A percentile compares a stretch with the other conserved stretches of the same genome.
These are phyloP conservation scores for Tridacna crocea DNA, from an alignment of 2,888 invertebrate species.

Conservation along the genomic window DNA sequence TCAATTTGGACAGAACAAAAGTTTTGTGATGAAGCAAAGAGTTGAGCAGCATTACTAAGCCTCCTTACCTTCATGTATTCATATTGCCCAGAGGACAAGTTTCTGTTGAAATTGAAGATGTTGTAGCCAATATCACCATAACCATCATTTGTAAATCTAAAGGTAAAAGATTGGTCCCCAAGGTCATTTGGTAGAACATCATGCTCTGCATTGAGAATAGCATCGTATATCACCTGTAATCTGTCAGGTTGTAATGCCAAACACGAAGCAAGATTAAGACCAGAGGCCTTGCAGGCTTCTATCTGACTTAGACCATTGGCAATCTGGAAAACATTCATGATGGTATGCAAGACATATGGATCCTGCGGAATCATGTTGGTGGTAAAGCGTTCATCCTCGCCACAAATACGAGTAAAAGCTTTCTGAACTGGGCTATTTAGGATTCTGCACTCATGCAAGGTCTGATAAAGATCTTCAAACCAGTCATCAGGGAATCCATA, in stretches of 20 bases:
- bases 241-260: conserved; percentile 75
- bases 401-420: conserved; percentile 76
- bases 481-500: conserved; percentile 83
- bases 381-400: conserved; percentile 74
- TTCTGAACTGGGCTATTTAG: conserved; percentile 73
- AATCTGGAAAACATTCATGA: conserved; percentile 81
- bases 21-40: too few relatives aligned
- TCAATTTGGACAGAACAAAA: too few relatives aligned
- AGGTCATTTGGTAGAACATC: conserved; percentile 72
- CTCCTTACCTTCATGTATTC: conserved; percentile 67
- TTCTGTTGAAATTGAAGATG: conserved; percentile 81
- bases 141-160: conserved; percentile 82
- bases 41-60: too few relatives aligned
- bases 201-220: conserved; percentile 68
- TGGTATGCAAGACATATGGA: conserved; percentile 82
- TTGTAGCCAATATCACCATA: conserved; percentile 84
- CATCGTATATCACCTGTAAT: conserved; percentile 74
- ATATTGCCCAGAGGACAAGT: conserved; percentile 62
- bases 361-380: conserved; percentile 75
- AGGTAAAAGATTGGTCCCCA: conserved; percentile 80
- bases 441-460: conserved; percentile 80
- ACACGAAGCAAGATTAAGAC: conserved; percentile 70
- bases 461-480: conserved; percentile 84
- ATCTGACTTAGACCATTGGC: conserved; percentile 81
- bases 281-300: conserved; percentile 68